Evolutionary conservation across 1,140 invertebrate genomes (phyloP).

Genomic region (Babylonia areolata): DNA sequence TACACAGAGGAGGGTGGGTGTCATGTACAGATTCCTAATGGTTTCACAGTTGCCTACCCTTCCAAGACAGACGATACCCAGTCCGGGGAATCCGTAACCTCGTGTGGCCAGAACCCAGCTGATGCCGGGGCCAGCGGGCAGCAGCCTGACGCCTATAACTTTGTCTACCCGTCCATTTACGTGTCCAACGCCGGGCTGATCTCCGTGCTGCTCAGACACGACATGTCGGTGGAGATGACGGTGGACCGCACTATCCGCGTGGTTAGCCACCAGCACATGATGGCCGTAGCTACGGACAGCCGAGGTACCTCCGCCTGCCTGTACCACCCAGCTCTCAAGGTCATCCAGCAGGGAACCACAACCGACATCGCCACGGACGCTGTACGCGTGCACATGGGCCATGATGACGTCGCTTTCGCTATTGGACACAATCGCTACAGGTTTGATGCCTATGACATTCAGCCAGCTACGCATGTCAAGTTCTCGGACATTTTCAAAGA

Average conservation of each 20-base stretch:
- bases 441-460: slow-evolving; percentile 56
- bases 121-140: slow-evolving; percentile 3
- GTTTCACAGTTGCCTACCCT: neutral
- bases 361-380: slow-evolving; percentile 53
- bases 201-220: slow-evolving; percentile 64
- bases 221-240: slow-evolving; percentile 71
- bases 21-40: slow-evolving; percentile 19
- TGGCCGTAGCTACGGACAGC: slow-evolving; percentile 63
- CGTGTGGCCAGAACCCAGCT: slow-evolving; percentile 1
- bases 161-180: slow-evolving; percentile 67
- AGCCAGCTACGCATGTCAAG: slow-evolving; percentile 46
- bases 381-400: slow-evolving; percentile 57
- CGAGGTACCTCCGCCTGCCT: slow-evolving; percentile 61
- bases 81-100: neutral
- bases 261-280: slow-evolving; percentile 67
- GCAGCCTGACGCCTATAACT: slow-evolving; percentile 44
- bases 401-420: slow-evolving; percentile 63
- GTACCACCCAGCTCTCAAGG: slow-evolving; percentile 60
- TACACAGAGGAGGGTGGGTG: slow-evolving; percentile 19
- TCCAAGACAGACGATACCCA: neutral
- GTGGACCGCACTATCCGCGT: slow-evolving; percentile 65
- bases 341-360: slow-evolving; percentile 60
- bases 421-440: slow-evolving; percentile 53
- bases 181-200: slow-evolving; percentile 66
- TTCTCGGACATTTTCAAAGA: slow-evolving; percentile 66